Conservation (phyloP, 2,113 vertebrate genomes). For the Elgaria multicarinata region DNA sequence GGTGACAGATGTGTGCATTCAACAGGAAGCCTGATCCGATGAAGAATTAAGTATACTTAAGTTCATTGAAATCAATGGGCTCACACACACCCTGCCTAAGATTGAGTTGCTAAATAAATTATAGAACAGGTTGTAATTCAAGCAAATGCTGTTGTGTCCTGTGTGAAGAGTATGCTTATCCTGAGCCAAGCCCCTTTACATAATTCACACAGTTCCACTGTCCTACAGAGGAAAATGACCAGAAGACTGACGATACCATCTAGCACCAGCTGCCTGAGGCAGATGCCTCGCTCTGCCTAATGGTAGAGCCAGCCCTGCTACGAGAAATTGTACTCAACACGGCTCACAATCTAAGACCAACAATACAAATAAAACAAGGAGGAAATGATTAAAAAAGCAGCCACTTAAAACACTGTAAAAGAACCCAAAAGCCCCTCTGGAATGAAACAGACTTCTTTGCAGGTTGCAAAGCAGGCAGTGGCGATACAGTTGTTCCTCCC, state of each 20-base stretch:
- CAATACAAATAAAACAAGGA: not conserved
- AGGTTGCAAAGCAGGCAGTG: not conserved
- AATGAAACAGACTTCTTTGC: not conserved
- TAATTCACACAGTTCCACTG: too few relatives aligned
- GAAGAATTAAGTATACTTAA: not conserved
- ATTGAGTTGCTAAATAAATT: not conserved
- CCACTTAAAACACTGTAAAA: not conserved
- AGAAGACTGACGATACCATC: too few relatives aligned
- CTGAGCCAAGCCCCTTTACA: not conserved
- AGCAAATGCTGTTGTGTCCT: not conserved
- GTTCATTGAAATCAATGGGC: not conserved
- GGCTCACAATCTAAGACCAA: not conserved
- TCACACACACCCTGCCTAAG: not conserved
- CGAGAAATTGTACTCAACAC: not conserved
- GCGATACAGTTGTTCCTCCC: too few relatives aligned
- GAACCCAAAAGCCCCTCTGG: not conserved
- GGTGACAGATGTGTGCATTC: not conserved
- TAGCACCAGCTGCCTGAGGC: too few relatives aligned
- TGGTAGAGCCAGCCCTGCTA: too few relatives aligned
- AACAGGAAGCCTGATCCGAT: not conserved
- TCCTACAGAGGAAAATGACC: too few relatives aligned
- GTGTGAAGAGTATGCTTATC: not conserved
- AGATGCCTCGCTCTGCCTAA: too few relatives aligned
- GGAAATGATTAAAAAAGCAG: not conserved
- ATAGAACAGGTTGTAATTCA: not conserved